Base-by-base conservation (phyloP, 2,888 invertebrate species). In the Lottia scabra region DNA sequence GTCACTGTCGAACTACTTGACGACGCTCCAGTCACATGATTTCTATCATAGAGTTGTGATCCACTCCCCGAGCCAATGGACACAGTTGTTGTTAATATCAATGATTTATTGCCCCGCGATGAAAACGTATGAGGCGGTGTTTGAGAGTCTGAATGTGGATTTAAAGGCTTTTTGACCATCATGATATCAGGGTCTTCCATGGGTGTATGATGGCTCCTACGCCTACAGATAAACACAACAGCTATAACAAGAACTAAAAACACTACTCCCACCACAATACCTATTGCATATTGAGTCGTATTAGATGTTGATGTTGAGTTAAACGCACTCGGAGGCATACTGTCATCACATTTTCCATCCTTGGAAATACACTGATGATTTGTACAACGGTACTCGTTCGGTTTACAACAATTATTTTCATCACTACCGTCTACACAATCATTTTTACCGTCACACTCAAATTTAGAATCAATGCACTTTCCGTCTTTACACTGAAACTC, bases 1-100 rank as follows among this genome's bases (percentile, higher is more conserved):
- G 91, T 91, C 68, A 92, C 91, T 79, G 92, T 92, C 80, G 93
- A 92, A 27, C 93, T 93, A 80, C 93, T 94, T 82, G 94, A 93
- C 0, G 94, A 94, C 3, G 91, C 90, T 79, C 94, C 94, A 4
- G 94, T 94, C 69, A 94, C 93, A 78, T 93, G 93, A 87, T 93
- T 93, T 63, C 95, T 92, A 75, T 91, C 91, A 75, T 90, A 90
- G n/a, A 83, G 78, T 8, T 80, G 80, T 16, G 81, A 78, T 66
- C 83, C 80, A 70, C 80, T 79, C 8, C 78, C 83, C 16, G 87
- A 82, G 43, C 83, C 84, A 48, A 84, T 69, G 15, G 87, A 84
- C 62, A 86, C 77, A 15, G 78, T 80, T 19, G 81, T 80, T 10
- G 82, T 82, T 70, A 79, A 82, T 38, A 38, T 38, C 67, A 80